These are phyloP conservation scores for Loriculus beryllinus DNA, from an alignment of 2,797 vertebrate species.

Conservation along the genomic window DNA sequence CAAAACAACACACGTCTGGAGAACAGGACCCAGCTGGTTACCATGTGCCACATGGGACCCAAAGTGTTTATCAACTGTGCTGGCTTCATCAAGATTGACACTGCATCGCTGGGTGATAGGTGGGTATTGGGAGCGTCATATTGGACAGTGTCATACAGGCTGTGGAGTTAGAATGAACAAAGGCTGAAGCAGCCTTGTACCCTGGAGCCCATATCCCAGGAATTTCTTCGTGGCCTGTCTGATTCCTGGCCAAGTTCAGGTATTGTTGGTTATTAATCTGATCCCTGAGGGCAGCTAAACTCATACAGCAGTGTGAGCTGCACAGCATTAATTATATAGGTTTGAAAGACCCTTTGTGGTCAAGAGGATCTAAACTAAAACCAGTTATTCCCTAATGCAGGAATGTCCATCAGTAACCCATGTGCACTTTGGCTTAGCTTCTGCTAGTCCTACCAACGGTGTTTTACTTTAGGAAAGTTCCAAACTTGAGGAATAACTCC, in stretches of 20 bases:
- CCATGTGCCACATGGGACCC: conserved; percentile 99
- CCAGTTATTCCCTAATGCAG: neutral
- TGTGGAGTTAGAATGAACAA: neutral
- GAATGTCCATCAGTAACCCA: rapidly evolving
- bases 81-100: conserved; percentile 99
- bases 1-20: conserved; percentile 98
- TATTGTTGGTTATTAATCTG: conserved; percentile 22
- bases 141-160: rapidly evolving
- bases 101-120: conserved; percentile 96
- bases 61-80: conserved; percentile 99
- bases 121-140: conserved; percentile 72
- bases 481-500: neutral
- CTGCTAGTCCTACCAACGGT: neutral
- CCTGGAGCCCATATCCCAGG: neutral
- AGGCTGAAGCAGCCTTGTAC: neutral
- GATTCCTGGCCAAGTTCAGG: neutral
- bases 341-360: neutral
- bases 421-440: neutral
- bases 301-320: neutral
- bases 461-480: neutral
- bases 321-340: neutral
- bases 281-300: neutral
- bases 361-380: neutral
- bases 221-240: neutral
- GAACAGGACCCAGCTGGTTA: conserved; percentile 97